Evolutionary conservation across 2,797 vertebrate genomes (phyloP).

Genomic region (Podargus strigoides): DNA sequence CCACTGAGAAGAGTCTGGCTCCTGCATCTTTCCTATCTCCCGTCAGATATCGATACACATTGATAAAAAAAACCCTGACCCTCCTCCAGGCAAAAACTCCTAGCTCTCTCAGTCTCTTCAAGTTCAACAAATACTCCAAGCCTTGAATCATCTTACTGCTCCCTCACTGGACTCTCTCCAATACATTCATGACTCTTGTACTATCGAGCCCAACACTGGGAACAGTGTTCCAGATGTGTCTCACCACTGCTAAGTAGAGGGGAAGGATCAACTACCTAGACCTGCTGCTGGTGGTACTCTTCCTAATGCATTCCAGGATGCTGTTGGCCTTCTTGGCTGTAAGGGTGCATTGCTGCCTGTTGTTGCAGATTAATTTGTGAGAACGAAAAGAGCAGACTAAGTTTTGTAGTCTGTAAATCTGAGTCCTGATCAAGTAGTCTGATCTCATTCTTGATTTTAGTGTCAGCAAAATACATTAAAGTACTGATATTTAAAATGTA

Average conservation of each 20-base stretch:
- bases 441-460: neutral
- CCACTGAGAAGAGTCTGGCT: neutral
- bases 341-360: neutral
- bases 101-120: neutral
- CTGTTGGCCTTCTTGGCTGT: neutral
- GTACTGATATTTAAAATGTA: neutral
- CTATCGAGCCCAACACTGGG: neutral
- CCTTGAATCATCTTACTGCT: rapidly evolving
- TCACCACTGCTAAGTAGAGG: neutral
- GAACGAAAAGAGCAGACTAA: neutral
- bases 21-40: neutral
- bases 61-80: neutral
- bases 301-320: neutral
- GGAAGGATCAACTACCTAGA: neutral
- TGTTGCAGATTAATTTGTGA: neutral
- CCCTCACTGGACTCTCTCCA: neutral
- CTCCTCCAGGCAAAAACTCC: neutral
- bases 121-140: neutral
- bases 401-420: neutral
- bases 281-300: neutral
- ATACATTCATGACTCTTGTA: no score
- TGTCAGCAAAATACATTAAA: neutral
- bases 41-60: neutral
- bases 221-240: neutral
- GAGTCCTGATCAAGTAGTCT: neutral